These are phyloP conservation scores for Hydra vulgaris DNA, from an alignment of 30 jellyfish, hydroid and myxozoan genomes.

Conservation along the genomic window DNA sequence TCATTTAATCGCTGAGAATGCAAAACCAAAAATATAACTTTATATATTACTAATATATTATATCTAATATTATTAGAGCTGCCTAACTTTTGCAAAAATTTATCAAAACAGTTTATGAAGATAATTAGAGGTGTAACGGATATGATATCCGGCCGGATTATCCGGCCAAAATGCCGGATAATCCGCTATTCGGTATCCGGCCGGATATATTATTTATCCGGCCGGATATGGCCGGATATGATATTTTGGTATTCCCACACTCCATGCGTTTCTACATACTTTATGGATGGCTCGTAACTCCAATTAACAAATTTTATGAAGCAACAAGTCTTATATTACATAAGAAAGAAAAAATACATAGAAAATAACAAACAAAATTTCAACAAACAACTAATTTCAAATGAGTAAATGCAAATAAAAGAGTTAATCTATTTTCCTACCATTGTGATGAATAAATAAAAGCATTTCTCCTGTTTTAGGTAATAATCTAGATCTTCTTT, in stretches of 20 bases:
- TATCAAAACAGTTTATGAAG: too few species aligned
- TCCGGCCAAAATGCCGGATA: too few species aligned
- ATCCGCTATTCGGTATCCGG: too few species aligned
- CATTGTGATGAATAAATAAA: not conserved
- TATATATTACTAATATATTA: too few species aligned
- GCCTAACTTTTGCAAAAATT: too few species aligned
- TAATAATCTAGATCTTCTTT: not conserved
- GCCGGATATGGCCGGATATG: not conserved
- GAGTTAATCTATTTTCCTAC: not conserved
- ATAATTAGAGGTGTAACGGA: too few species aligned
- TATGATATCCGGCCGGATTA: too few species aligned
- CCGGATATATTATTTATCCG: not conserved
- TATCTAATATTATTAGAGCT: too few species aligned
- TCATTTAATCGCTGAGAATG: too few species aligned
- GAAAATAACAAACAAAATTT: not conserved
- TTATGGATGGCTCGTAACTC: not conserved
- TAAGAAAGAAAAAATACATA: not conserved
- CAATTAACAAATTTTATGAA: not conserved
- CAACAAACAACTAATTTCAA: not conserved
- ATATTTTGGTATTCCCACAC: not conserved
- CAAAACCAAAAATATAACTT: too few species aligned
- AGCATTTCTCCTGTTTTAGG: not conserved
- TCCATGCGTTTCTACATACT: not conserved
- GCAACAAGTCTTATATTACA: not conserved
- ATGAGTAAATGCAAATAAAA: not conserved